These are phyloP conservation scores for Pheosia tremula DNA, from an alignment of 2,888 invertebrate genomes.

Conservation along the genomic window DNA sequence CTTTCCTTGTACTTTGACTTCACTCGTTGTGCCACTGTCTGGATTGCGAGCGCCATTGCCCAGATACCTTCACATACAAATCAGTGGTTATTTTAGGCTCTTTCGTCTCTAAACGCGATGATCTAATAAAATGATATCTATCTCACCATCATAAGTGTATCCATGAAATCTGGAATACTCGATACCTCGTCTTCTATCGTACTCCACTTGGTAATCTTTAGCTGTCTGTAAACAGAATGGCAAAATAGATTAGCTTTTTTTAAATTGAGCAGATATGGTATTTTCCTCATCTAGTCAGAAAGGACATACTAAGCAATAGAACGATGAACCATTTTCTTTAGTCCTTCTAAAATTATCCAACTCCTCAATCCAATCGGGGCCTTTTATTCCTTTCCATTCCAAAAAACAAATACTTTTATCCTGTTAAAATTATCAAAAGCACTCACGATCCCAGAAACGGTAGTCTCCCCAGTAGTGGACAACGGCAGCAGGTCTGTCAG, in stretches of 20 bases:
- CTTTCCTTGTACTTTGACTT: constrained; percentile 89
- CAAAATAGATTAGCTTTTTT: too few relatives aligned
- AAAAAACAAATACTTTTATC: too few relatives aligned
- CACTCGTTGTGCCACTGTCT: constrained; percentile 92
- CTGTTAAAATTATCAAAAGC: neutral
- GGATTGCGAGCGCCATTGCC: constrained; percentile 98
- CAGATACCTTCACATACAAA: constrained; percentile 87
- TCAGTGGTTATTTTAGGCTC: neutral
- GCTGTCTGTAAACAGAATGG: constrained; percentile 87
- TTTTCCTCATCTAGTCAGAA: too few relatives aligned
- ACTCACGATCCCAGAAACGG: constrained; percentile 95
- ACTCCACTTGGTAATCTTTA: constrained; percentile 93
- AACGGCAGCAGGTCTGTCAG: constrained; percentile 94
- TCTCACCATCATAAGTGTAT: constrained; percentile 97
- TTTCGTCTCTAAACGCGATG: neutral
- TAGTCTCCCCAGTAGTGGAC: constrained; percentile 93
- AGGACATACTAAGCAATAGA: too few relatives aligned
- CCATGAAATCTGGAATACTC: constrained; percentile 98
- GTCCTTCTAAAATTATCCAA: too few relatives aligned
- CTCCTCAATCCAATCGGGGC: too few relatives aligned
- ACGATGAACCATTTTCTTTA: too few relatives aligned
- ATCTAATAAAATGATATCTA: neutral
- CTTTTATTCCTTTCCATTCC: too few relatives aligned
- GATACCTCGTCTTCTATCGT: constrained; percentile 90
- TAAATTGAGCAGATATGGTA: too few relatives aligned